A percentile compares a stretch with the other conserved stretches of the same genome.
These are phyloP conservation scores for Cryptoprocta ferox DNA, from an alignment of 2,797 vertebrate genomes.

Conservation along the genomic window DNA sequence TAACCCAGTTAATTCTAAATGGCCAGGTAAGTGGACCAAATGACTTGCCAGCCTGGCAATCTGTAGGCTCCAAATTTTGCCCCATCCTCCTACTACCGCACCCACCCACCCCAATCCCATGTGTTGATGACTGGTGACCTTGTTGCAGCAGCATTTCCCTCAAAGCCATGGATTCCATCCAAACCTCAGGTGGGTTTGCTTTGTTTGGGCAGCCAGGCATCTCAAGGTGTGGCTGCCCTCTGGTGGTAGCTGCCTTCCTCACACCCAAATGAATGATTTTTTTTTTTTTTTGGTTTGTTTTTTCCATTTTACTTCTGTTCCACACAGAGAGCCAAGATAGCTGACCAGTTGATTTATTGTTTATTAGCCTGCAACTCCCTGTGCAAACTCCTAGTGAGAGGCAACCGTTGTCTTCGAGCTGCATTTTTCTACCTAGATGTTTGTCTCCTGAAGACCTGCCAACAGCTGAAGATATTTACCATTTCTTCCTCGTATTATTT, in stretches of 20 bases:
- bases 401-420: background rate
- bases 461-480: background rate
- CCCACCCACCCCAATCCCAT: fast-evolving
- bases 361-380: background rate
- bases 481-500: background rate
- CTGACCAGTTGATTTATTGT: background rate
- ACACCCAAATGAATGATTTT: background rate
- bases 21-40: background rate
- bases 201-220: background rate
- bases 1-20: background rate
- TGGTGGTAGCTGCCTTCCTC: slow-evolving; percentile 50
- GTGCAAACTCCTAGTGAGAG: background rate
- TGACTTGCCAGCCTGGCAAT: background rate
- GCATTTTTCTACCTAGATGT: background rate
- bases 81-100: background rate
- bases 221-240: slow-evolving; percentile 63
- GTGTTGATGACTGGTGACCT: background rate
- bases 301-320: background rate
- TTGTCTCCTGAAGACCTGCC: background rate
- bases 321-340: background rate
- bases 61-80: background rate
- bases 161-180: background rate
- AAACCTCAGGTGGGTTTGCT: background rate
- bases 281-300: background rate
- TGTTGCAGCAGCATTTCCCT: background rate